Evolutionary conservation across 2,113 vertebrate species (phyloP), one percentile per base, ranked within the genome.

Genomic region (Apteryx mantelli): DNA sequence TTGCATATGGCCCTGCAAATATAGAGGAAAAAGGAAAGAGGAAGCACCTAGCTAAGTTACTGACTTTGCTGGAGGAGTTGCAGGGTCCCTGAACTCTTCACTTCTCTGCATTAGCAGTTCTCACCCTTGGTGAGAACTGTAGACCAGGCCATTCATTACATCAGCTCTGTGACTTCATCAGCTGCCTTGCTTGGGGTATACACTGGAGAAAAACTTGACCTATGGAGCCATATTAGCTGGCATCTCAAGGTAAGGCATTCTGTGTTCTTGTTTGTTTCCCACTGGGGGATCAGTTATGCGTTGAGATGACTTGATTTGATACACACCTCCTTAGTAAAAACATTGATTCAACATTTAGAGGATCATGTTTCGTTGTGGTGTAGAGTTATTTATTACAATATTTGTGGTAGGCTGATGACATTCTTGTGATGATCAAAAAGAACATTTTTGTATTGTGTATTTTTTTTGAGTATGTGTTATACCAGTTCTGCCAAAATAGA

Each of bases 401-500:
- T 82, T 82, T 96, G 70, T 96, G 76, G 75, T 93, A 81, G 83
- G 85, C 63, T 95, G 94, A 86, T 95, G 87, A 88, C 74, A 91
- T 28, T 70, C 26, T 71, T 68, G 71, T 50, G 79, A 95, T 94
- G 64, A 95, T 94, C 91, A 97, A 94, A 94, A 88, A 94, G 71
- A 90, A 61, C 88, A 93, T 48, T 48, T 48, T 48, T 48, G 46
- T 91, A 66, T 12, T 92, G 90, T 83, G 74, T 83, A 58, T 90
- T 91, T 92, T 73, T 76, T 76, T 88, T 10, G 91, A 91, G 74
- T 94, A 65, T 79, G 34, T 82, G 82, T 85, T 92, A 93, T 97
- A 96, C 87, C 86, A 91, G 94, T 96, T 97, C 87, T 97, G 89
- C 94, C 95, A 95, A 95, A 96, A 90, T 50, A 63, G 52, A 95